Evolutionary conservation across 2,113 vertebrate genomes (phyloP).

Genomic region (Salvator merianae): DNA sequence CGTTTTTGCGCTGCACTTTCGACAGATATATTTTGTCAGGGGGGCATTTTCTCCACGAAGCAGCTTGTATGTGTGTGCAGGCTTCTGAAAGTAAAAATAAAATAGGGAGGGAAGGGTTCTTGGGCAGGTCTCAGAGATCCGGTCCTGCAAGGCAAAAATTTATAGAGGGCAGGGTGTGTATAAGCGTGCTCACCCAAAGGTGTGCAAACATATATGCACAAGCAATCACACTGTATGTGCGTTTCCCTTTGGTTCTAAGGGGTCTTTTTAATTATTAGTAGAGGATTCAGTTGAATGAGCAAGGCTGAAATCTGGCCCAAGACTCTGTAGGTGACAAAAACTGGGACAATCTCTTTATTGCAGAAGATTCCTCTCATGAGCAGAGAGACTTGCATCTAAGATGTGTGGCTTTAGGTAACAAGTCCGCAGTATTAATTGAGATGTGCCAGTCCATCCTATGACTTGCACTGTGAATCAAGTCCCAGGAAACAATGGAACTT

Average conservation of each 20-base stretch:
- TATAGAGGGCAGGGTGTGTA: no score
- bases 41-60: neutral
- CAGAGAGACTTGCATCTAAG: neutral
- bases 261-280: neutral
- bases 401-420: no score
- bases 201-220: no score
- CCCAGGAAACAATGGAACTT: neutral
- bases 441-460: neutral
- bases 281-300: neutral
- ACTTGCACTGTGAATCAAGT: neutral
- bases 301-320: neutral
- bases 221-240: neutral
- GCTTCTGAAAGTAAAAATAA: no score
- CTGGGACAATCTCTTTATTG: neutral
- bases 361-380: neutral
- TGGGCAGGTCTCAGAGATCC: neutral
- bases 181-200: no score
- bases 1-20: no score
- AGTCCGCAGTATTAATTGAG: neutral
- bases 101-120: neutral
- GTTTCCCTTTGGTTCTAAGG: neutral
- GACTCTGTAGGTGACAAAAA: neutral
- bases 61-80: neutral
- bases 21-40: no score
- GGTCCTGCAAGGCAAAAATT: neutral